These are phyloP conservation scores for Branchinecta lindahli DNA, from an alignment of 1,140 invertebrate genomes.

Conservation along the genomic window DNA sequence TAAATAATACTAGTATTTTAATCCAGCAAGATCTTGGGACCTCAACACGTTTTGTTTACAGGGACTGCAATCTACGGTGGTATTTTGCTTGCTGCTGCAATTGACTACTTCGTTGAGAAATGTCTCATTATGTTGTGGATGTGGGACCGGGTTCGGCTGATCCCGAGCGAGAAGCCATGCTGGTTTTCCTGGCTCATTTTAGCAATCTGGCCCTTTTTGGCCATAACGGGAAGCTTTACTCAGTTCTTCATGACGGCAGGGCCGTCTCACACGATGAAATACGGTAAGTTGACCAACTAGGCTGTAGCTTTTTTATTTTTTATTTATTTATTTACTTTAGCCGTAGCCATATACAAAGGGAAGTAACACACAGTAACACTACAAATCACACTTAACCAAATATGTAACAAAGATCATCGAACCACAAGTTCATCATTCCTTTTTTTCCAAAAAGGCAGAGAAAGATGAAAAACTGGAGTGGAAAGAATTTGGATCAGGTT, in stretches of 20 bases:
- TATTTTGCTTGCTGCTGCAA: constrained; percentile 47
- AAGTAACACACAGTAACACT: too few species aligned
- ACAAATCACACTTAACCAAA: too few species aligned
- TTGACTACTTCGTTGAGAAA: constrained; percentile 61
- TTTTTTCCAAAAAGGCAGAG: too few species aligned
- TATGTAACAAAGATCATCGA: too few species aligned
- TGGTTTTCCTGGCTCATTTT: constrained; percentile 60
- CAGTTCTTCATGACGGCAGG: constrained; percentile 48
- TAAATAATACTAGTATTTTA: too few species aligned
- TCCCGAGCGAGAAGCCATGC: constrained; percentile 38
- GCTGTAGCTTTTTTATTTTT: too few species aligned
- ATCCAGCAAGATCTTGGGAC: too few species aligned
- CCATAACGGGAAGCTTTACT: constrained; percentile 46
- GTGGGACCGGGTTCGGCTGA: constrained; percentile 36
- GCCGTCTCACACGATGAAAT: neutral
- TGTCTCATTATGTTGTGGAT: constrained; percentile 53
- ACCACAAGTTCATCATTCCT: too few species aligned
- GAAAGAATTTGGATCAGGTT: too few species aligned
- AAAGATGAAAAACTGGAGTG: too few species aligned
- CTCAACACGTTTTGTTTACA: constrained; percentile 26
- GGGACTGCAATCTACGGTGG: constrained; percentile 60
- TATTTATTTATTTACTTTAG: too few species aligned
- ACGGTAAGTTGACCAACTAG: neutral
- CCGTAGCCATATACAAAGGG: too few species aligned
- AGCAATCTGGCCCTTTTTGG: constrained; percentile 51